These are phyloP conservation scores for Kryphioiulus occultus DNA, from an alignment of 2,888 invertebrate genomes.

Conservation along the genomic window DNA sequence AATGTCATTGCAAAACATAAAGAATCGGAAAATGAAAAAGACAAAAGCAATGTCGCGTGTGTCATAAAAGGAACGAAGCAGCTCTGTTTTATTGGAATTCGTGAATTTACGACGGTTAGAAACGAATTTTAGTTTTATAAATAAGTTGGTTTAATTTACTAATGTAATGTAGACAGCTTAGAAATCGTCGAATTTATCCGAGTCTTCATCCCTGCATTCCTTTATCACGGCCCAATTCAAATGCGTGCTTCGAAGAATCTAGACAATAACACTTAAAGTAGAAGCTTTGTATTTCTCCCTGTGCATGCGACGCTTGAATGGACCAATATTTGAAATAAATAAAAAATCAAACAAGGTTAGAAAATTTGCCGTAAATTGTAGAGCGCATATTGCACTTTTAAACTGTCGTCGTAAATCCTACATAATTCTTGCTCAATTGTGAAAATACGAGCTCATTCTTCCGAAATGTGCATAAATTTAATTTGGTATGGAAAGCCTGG, in stretches of 20 bases:
- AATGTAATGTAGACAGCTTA: neutral
- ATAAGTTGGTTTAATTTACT: neutral
- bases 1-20: neutral
- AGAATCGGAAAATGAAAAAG: neutral
- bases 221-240: neutral
- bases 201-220: too few species aligned
- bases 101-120: neutral
- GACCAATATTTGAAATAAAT: neutral
- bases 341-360: neutral
- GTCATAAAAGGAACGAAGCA: neutral
- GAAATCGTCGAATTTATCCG: too few species aligned
- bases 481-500: too few species aligned
- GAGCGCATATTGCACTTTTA: neutral
- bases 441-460: too few species aligned
- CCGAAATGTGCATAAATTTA: too few species aligned
- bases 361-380: neutral
- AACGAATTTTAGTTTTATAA: neutral
- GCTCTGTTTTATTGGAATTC: neutral
- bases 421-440: neutral
- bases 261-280: too few species aligned
- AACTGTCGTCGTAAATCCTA: neutral
- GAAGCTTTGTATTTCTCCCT: too few species aligned
- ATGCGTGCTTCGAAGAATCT: neutral
- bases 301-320: neutral
- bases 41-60: neutral